Conservation (phyloP, 1,140 invertebrate genomes). For the Euura saliciscinereae region DNA sequence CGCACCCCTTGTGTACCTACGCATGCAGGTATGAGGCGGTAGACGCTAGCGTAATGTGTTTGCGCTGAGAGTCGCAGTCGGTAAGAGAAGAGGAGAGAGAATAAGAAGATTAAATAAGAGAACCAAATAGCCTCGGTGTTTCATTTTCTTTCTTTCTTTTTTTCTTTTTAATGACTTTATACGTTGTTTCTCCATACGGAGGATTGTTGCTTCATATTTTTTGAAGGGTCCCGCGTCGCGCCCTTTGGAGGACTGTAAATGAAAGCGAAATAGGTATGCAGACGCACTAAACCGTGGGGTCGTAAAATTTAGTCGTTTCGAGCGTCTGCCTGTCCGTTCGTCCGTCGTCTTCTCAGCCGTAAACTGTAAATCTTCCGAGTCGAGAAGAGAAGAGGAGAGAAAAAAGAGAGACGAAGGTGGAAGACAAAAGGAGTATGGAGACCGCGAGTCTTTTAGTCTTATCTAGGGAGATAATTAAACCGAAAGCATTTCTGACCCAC, state of each 20-base stretch:
- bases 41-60: not conserved
- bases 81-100: no score
- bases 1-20: not conserved
- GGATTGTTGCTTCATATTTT: not conserved
- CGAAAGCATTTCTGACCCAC: not conserved
- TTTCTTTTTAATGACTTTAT: no score
- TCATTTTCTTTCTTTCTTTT: no score
- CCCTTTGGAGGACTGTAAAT: not conserved
- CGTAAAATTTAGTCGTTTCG: slow-evolving; percentile 7
- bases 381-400: not conserved
- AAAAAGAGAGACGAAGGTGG: slow-evolving; percentile 4
- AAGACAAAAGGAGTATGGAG: not conserved
- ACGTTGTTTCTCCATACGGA: no score
- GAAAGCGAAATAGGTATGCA: slow-evolving; percentile 5
- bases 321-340: not conserved
- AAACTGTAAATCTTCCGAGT: slow-evolving; percentile 5
- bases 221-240: not conserved
- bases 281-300: slow-evolving; percentile 4
- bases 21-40: not conserved
- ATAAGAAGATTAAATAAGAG: no score
- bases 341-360: slow-evolving; percentile 1
- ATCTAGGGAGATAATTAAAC: not conserved
- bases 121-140: no score
- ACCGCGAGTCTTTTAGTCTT: not conserved
- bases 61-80: no score